Base-by-base conservation (phyloP, 2,888 invertebrate species). In the Aspidiotus rigidus region DNA sequence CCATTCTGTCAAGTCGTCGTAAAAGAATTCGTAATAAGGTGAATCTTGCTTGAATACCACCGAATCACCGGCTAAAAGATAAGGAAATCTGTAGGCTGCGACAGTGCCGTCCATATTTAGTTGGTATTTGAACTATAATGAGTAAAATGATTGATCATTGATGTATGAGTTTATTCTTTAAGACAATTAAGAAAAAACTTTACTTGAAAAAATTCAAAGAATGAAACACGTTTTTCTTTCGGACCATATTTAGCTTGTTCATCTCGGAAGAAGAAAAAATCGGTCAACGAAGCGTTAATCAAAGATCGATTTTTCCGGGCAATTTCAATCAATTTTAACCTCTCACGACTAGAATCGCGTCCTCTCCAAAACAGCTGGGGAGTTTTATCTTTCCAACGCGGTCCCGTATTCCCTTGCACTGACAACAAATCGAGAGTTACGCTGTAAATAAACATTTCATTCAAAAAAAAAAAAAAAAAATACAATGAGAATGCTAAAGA, bases 71-170 rank as follows among this genome's bases (percentile, higher is more conserved):
- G 86, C 90, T 72, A 98, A 79, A 17, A 98, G 82, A 78, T 94
- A 96, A 0, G 97, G 96, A 73, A 95, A 83, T 72, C 97, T 83
- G 78, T 97, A 98, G 0, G 97, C 93, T 17, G 97, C 96, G 15
- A 98, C 97, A 54, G 96, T 93, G 15, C 98, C 98, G 81, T 98
- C 98, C 69, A 98, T 83, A 76, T 88, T 93, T 42, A 98, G 79
- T 80, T 94, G 93, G 79, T 95, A 98, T 81, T 96, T 96, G 77
- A 90, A 93, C 95, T 97, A 80, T 84, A 78, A 73, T 71, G 75
- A 73, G 74, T 72, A 63, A 42, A 64, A 56, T 69, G 61, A 64
- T 17, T 9, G 57, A 42, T 44, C 5, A 42, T 61, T 61, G 41
- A 10, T 62, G n/a, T 8, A 7, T 62, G 62, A 2, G 5, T 7